Conservation (phyloP, 2,797 vertebrate genomes). For the Girardinus metallicus region DNA sequence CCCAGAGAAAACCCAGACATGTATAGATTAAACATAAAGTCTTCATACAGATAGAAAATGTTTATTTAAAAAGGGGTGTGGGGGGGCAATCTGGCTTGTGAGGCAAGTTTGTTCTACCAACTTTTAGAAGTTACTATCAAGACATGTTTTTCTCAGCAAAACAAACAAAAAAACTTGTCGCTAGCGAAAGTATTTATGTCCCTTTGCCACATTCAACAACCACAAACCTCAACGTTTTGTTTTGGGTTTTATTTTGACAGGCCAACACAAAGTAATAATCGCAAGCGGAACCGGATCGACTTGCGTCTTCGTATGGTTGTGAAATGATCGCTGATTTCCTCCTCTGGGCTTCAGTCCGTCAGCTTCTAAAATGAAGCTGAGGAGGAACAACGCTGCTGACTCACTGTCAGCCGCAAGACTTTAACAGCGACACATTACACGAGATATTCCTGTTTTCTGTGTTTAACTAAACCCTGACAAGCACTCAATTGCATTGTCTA, state of each 20-base stretch:
- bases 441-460: not conserved
- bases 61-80: not conserved
- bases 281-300: too few species aligned
- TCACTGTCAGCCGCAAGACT: not conserved
- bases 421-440: not conserved
- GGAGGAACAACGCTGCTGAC: not conserved
- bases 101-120: not conserved
- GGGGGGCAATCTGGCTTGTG: not conserved
- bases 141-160: not conserved
- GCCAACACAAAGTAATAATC: not conserved
- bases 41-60: not conserved
- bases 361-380: not conserved
- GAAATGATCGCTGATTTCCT: not conserved
- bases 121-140: not conserved
- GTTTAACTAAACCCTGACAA: not conserved
- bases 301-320: too few species aligned
- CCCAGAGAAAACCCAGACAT: not conserved
- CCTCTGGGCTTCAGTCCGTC: not conserved
- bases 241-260: not conserved
- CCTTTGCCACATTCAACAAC: not conserved
- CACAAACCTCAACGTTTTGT: not conserved
- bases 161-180: not conserved
- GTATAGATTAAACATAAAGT: not conserved
- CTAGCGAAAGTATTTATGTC: not conserved
- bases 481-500: not conserved